A percentile compares a stretch with the other conserved stretches of the same genome.
phyloP scores from a whole-genome alignment of 2,113 vertebrate species.

The Poecile atricapillus region DNA sequence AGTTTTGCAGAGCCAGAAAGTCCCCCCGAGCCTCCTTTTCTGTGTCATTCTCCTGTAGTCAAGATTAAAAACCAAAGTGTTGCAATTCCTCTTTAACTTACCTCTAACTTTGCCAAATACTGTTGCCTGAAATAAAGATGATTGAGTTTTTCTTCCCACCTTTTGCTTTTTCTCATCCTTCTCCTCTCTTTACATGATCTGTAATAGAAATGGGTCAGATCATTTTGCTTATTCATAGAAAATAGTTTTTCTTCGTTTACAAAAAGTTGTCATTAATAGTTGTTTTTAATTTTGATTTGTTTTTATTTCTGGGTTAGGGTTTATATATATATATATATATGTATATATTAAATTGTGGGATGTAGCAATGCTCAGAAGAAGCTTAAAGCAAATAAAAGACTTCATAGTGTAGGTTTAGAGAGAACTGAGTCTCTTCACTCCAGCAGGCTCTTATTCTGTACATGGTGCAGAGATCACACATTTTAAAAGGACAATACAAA shows the following conservation, averaged over 20 bases:
- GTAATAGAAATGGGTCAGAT: not conserved
- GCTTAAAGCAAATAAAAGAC: not conserved
- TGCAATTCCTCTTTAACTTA: not conserved
- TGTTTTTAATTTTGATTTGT: not conserved
- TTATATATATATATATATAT: no score
- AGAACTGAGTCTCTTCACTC: not conserved
- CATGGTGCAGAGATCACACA: not conserved
- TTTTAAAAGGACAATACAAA: not conserved
- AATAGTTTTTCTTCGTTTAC: not conserved
- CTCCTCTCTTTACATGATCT: not conserved
- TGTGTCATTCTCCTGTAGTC: not conserved
- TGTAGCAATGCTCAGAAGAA: not conserved
- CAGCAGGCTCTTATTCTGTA: not conserved
- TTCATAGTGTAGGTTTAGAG: not conserved
- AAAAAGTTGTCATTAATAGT: not conserved
- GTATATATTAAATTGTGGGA: fast-evolving
- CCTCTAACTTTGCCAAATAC: not conserved
- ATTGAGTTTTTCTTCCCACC: not conserved
- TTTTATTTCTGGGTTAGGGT: fast-evolving
- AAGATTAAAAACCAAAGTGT: not conserved
- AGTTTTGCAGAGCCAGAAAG: fast-evolving
- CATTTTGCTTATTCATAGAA: not conserved
- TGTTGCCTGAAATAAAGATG: not conserved
- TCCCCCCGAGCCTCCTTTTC: not conserved
- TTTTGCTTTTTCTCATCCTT: not conserved